Evolutionary conservation across 2,888 invertebrate species (phyloP).

Genomic region (Priocnemis perturbator): DNA sequence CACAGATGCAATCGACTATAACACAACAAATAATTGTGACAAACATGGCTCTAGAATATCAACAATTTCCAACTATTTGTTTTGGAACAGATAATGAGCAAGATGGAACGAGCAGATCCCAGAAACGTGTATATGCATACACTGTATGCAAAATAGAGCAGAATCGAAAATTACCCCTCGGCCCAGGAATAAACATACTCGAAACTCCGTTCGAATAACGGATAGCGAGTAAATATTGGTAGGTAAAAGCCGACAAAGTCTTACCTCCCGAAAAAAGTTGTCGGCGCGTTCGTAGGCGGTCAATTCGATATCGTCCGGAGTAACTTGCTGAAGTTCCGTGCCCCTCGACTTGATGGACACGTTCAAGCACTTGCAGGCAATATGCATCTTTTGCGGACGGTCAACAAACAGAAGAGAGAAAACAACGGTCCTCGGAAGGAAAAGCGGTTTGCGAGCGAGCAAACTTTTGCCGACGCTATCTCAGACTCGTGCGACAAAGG

Average conservation of each 20-base stretch:
- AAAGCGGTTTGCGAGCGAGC: slow-evolving; percentile 13
- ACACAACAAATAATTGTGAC: background rate
- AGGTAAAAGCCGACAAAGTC: no score
- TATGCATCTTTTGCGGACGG: slow-evolving; percentile 60
- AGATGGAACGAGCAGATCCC: no score
- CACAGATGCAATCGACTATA: slow-evolving; percentile 77
- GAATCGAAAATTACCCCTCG: no score
- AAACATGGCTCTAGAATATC: no score
- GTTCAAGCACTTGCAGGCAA: slow-evolving; percentile 88
- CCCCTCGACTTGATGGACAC: slow-evolving; percentile 81
- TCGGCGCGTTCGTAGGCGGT: slow-evolving; percentile 80
- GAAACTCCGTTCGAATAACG: no score
- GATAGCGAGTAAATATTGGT: no score
- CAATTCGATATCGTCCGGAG: slow-evolving; percentile 78
- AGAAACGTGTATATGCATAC: no score
- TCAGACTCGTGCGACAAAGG: background rate
- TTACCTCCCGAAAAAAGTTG: slow-evolving; percentile 83
- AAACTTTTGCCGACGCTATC: background rate
- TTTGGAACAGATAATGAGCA: background rate
- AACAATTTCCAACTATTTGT: background rate
- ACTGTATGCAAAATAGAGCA: no score
- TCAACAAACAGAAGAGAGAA: slow-evolving; percentile 20
- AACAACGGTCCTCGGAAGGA: slow-evolving; percentile 21
- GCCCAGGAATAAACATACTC: no score
- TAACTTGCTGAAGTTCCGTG: slow-evolving; percentile 78